Evolutionary conservation across 2,888 invertebrate species (phyloP).

Genomic region (Drosophila emarginata): DNA sequence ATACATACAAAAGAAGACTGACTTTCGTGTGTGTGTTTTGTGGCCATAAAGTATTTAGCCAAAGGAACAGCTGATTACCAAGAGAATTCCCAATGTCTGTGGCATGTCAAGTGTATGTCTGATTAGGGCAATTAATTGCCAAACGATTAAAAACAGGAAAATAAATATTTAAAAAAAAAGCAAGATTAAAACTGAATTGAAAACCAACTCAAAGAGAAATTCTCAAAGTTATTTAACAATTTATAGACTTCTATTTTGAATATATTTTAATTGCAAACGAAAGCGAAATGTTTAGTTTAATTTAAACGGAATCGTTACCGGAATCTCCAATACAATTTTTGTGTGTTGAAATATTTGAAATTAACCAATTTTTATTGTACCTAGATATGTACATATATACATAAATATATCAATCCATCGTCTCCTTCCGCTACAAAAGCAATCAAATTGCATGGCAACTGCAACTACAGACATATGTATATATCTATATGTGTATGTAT

Average conservation of each 20-base stretch:
- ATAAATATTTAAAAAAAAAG: constrained; percentile 15
- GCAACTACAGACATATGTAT: constrained; percentile 10
- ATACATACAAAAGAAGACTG: too few relatives aligned
- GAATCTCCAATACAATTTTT: too few relatives aligned
- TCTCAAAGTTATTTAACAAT: too few relatives aligned
- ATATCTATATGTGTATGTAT: background rate
- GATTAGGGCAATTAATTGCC: constrained; percentile 76
- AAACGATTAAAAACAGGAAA: constrained; percentile 38
- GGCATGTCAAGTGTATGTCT: constrained; percentile 43
- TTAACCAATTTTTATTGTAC: too few relatives aligned
- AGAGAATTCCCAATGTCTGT: constrained; percentile 45
- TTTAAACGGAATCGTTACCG: too few relatives aligned
- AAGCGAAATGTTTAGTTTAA: too few relatives aligned
- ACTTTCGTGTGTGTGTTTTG: constrained; percentile 10
- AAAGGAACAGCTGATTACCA: constrained; percentile 70
- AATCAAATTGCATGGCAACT: constrained; percentile 42
- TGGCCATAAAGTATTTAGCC: constrained; percentile 56
- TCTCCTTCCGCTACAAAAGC: constrained; percentile 7
- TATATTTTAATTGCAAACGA: too few relatives aligned
- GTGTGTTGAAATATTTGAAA: too few relatives aligned
- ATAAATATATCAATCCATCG: background rate
- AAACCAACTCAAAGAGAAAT: background rate
- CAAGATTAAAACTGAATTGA: background rate
- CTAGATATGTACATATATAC: too few relatives aligned
- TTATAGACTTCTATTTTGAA: too few relatives aligned